phyloP scores from a whole-genome alignment of 2,113 vertebrate species.

The Leucopternis melanops region DNA sequence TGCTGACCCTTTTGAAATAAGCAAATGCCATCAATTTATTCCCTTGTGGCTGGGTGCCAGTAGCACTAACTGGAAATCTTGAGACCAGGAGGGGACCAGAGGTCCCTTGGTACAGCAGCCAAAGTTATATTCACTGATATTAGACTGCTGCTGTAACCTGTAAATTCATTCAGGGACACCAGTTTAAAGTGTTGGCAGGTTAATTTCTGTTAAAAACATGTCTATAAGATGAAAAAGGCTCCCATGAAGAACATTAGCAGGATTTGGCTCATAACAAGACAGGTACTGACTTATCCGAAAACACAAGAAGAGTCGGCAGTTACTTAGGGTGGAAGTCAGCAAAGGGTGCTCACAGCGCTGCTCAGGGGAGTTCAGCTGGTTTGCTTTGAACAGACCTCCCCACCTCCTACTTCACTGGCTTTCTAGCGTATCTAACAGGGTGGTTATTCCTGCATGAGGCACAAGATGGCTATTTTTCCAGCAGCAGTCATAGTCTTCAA shows the following conservation, averaged over 20 bases:
- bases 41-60: neutral
- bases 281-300: neutral
- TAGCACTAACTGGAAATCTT: neutral
- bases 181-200: neutral
- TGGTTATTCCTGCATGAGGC: neutral
- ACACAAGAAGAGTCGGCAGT: neutral
- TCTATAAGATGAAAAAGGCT: neutral
- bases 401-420: neutral
- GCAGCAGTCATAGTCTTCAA: neutral
- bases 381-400: neutral
- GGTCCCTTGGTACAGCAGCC: neutral
- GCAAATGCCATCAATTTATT: neutral
- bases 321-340: neutral
- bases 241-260: neutral
- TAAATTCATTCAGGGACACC: neutral
- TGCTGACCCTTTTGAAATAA: neutral
- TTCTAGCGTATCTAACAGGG: neutral
- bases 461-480: neutral
- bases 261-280: neutral
- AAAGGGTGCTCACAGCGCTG: neutral
- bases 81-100: neutral
- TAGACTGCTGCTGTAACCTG: neutral
- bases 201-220: neutral
- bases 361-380: neutral
- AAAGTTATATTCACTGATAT: neutral